These are phyloP conservation scores for Trissoscelio sp. DNA, from an alignment of 2,888 invertebrate genomes.

Conservation along the genomic window DNA sequence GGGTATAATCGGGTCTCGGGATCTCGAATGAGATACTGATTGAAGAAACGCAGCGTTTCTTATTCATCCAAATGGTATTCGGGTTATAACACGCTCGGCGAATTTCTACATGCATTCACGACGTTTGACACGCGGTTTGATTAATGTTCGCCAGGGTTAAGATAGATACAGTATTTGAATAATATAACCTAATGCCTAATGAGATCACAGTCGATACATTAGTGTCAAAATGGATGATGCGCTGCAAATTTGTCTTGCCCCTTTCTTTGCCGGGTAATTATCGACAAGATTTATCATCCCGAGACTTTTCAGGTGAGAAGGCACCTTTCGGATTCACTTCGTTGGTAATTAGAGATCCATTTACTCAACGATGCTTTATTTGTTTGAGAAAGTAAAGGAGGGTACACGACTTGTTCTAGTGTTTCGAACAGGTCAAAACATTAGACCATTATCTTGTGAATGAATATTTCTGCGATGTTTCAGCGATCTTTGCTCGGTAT, in stretches of 20 bases:
- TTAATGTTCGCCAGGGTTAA: conserved; percentile 48
- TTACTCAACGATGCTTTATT: not conserved
- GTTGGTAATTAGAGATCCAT: conserved; percentile 25
- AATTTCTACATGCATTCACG: conserved; percentile 56
- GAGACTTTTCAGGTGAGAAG: conserved; percentile 23
- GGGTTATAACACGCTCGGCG: conserved; percentile 57
- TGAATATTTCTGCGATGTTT: conserved; percentile 49
- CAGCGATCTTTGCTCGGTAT: conserved; percentile 35
- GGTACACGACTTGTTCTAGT: not conserved
- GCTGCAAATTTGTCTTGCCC: conserved; percentile 56
- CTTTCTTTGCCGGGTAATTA: conserved; percentile 36
- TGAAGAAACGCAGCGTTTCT: conserved; percentile 55
- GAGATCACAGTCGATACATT: conserved; percentile 55
- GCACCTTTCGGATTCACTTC: not conserved
- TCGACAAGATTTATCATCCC: conserved; percentile 44
- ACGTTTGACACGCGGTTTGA: conserved; percentile 47
- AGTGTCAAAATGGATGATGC: conserved; percentile 50
- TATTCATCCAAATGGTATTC: conserved; percentile 52
- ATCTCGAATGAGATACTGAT: conserved; percentile 51
- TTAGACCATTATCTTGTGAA: conserved; percentile 29
- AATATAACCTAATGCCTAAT: conserved; percentile 55
- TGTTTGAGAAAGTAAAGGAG: not conserved
- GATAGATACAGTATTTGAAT: conserved; percentile 50
- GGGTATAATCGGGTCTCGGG: conserved; percentile 43
- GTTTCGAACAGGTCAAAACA: not conserved